Conservation (phyloP, 2,797 vertebrate species). For the Microctenopoma lineatum region DNA sequence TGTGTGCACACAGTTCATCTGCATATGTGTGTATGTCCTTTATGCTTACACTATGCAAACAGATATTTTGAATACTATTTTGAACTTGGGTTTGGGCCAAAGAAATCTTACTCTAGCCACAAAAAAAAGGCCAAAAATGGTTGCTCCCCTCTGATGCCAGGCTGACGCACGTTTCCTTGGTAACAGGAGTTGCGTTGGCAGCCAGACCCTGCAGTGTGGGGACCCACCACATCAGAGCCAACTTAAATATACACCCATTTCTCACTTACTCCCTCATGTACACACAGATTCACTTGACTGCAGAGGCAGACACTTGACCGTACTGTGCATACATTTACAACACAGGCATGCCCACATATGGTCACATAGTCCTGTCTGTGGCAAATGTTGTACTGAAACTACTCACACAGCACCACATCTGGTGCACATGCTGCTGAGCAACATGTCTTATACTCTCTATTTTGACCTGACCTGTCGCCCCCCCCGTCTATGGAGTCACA, state of each 20-base stretch:
- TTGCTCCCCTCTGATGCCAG: constrained; percentile 58
- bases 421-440: neutral
- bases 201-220: constrained; percentile 74
- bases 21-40: neutral
- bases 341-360: constrained; percentile 40
- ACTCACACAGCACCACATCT: constrained; percentile 6
- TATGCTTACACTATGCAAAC: neutral
- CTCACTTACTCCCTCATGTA: constrained; percentile 25
- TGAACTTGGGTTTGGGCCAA: constrained; percentile 10
- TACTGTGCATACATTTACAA: constrained; percentile 25
- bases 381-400: neutral
- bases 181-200: constrained; percentile 78
- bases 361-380: neutral
- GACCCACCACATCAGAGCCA: constrained; percentile 65
- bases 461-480: neutral
- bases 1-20: neutral
- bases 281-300: constrained; percentile 31
- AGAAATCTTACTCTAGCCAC: constrained; percentile 15
- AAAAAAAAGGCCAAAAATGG: constrained; percentile 59
- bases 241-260: constrained; percentile 70
- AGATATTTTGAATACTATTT: neutral
- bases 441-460: neutral
- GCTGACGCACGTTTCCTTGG: constrained; percentile 83
- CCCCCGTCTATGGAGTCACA: neutral
- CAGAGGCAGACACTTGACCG: constrained; percentile 27